Percentiles rank a stretch among this genome's conserved stretches.
Conservation (phyloP, 2,113 vertebrate genomes). For the Hemichromis elongatus region DNA sequence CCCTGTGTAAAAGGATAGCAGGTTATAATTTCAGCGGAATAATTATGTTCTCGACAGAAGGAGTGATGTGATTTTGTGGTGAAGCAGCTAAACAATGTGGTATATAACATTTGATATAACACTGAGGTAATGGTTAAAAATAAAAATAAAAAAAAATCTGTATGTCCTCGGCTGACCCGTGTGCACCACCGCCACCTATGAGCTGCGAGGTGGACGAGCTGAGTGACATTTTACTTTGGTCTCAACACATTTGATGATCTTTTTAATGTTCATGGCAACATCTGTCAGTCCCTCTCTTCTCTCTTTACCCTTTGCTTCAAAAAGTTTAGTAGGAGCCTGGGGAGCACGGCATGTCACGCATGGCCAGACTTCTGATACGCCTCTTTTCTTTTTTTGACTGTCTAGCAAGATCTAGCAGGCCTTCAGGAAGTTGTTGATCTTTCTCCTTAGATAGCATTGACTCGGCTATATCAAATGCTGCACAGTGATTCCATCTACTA, state of each 20-base stretch:
- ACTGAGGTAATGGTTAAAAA: background rate
- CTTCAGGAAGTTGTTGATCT: slow-evolving; percentile 57
- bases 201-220: background rate
- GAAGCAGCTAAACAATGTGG: background rate
- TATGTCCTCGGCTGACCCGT: background rate
- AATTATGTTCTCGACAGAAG: background rate
- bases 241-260: background rate
- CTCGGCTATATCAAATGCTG: slow-evolving; percentile 54
- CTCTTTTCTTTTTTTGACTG: slow-evolving; percentile 33
- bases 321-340: slow-evolving; percentile 53
- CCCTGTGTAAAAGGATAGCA: background rate
- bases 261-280: slow-evolving; percentile 19
- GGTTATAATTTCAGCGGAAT: background rate
- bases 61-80: background rate
- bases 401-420: slow-evolving; percentile 46
- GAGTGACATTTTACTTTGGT: slow-evolving; percentile 36
- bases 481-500: slow-evolving; percentile 25
- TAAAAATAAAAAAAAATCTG: background rate
- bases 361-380: slow-evolving; percentile 25
- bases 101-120: background rate
- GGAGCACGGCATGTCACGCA: slow-evolving; percentile 37
- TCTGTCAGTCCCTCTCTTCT: slow-evolving; percentile 21
- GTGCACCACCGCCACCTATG: background rate
- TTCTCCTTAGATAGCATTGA: slow-evolving; percentile 1
- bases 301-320: slow-evolving; percentile 58